These are phyloP conservation scores for Lamellibrachia satsuma DNA, from an alignment of 2,888 invertebrate genomes.

Conservation along the genomic window DNA sequence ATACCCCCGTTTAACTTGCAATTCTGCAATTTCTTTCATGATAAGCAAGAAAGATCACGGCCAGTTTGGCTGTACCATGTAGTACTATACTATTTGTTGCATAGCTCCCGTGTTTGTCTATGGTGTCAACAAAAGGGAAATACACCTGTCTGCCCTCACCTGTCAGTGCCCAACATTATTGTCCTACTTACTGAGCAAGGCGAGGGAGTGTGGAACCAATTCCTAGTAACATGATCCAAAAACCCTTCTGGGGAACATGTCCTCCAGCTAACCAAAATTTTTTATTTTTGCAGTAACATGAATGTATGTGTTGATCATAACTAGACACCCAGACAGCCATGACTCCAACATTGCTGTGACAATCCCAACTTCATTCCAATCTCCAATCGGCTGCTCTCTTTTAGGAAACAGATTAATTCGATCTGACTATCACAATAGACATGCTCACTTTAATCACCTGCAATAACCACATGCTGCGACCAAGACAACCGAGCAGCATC, in stretches of 20 bases:
- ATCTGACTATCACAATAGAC: not conserved
- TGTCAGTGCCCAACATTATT: not conserved
- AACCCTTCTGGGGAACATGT: not conserved
- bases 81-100: not conserved
- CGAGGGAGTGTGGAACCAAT: not conserved
- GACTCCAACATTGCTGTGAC: too few relatives aligned
- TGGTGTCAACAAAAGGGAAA: not conserved
- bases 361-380: not conserved
- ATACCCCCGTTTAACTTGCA: not conserved
- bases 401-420: not conserved
- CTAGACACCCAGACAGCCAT: not conserved
- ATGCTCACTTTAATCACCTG: not conserved
- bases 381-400: not conserved
- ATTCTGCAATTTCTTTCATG: not conserved
- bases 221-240: not conserved
- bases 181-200: not conserved
- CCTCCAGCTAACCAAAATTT: not conserved
- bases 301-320: not conserved
- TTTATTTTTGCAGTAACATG: not conserved
- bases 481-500: not conserved
- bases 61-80: not conserved
- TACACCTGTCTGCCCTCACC: not conserved
- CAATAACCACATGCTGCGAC: not conserved
- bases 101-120: not conserved
- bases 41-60: not conserved